Conservation (phyloP, 2,888 invertebrate species). For the Selenia dentaria region DNA sequence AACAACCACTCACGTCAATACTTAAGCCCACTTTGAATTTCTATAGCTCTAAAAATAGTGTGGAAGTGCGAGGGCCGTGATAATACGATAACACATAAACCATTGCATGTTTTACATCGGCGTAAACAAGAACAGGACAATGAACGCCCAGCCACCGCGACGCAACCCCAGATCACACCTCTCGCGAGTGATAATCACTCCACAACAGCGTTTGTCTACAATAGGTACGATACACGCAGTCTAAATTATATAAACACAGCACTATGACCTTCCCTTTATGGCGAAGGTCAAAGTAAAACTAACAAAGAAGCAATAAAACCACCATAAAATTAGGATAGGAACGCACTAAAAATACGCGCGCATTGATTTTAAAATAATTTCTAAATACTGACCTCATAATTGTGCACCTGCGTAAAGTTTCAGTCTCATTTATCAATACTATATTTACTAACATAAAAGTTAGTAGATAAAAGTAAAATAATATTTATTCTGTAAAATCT, state of each 20-base stretch:
- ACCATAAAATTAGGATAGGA: slow-evolving; percentile 24
- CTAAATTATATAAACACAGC: slow-evolving; percentile 70
- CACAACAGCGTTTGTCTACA: too few relatives aligned
- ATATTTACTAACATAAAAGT: too few relatives aligned
- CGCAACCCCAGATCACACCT: slow-evolving; percentile 45
- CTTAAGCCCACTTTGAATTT: slow-evolving; percentile 49
- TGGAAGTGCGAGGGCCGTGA: slow-evolving; percentile 43
- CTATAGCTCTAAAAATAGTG: slow-evolving; percentile 57
- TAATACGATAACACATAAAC: slow-evolving; percentile 40
- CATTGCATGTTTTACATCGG: slow-evolving; percentile 19
- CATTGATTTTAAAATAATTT: neutral
- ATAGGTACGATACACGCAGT: slow-evolving; percentile 9
- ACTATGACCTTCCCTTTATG: slow-evolving; percentile 64
- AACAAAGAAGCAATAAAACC: slow-evolving; percentile 33
- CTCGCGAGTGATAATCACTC: slow-evolving; percentile 44
- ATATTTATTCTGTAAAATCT: too few relatives aligned
- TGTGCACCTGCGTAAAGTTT: too few relatives aligned
- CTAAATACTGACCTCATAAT: too few relatives aligned
- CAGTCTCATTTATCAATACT: too few relatives aligned
- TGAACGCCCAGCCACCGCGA: slow-evolving; percentile 32
- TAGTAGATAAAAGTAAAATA: too few relatives aligned
- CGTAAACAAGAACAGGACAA: slow-evolving; percentile 56
- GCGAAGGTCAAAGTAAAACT: slow-evolving; percentile 62
- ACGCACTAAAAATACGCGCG: slow-evolving; percentile 37
- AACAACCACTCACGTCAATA: slow-evolving; percentile 40